Conservation (phyloP, 2,113 vertebrate species). For the Xenus cinereus region DNA sequence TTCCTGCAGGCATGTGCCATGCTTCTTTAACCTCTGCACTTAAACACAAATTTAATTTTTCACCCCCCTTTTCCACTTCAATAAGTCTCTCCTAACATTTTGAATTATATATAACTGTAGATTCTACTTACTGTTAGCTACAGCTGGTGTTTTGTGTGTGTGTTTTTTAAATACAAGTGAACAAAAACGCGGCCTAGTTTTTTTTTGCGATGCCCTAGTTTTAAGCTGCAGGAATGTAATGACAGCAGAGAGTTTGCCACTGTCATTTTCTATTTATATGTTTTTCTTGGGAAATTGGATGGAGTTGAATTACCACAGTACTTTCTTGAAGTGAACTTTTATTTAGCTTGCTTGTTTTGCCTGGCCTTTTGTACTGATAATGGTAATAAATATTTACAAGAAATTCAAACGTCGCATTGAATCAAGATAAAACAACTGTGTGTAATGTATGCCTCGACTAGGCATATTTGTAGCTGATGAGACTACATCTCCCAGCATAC, state of each 20-base stretch:
- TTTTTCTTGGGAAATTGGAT: not conserved
- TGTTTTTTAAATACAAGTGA: not conserved
- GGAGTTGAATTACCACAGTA: not conserved
- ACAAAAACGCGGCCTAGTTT: not conserved
- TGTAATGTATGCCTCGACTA: not conserved
- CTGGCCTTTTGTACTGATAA: not conserved
- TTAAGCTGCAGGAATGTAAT: not conserved
- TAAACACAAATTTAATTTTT: not conserved
- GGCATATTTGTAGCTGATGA: not conserved
- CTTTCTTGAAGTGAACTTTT: not conserved
- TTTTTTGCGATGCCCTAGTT: not conserved
- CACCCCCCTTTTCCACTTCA: not conserved
- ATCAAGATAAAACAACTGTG: not conserved
- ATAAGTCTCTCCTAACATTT: not conserved
- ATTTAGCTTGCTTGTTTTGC: not conserved
- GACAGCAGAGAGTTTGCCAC: slow-evolving; percentile 24
- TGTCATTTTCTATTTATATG: slow-evolving; percentile 37
- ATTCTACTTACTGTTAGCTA: not conserved
- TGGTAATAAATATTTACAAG: not conserved
- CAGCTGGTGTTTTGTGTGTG: not conserved
- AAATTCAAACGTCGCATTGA: not conserved
- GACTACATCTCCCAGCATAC: not conserved
- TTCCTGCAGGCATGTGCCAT: not conserved
- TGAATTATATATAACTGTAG: not conserved
- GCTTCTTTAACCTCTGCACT: not conserved